A percentile compares a stretch with the other conserved stretches of the same genome.
These are phyloP conservation scores for Parthenolecanium corni DNA, from an alignment of 2,888 invertebrate genomes.

Conservation along the genomic window DNA sequence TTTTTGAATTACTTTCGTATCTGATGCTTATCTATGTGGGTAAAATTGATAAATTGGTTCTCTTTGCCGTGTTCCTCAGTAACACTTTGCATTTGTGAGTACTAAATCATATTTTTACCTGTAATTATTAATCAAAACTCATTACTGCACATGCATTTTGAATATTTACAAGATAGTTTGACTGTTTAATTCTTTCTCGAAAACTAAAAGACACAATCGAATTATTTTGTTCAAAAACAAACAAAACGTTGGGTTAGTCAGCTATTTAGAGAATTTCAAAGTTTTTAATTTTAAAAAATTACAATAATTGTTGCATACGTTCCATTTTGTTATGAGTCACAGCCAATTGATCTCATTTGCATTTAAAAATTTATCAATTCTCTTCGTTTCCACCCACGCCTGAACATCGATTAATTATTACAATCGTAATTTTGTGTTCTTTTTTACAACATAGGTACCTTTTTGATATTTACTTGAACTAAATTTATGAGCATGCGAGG, in stretches of 20 bases:
- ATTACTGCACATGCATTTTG: no score
- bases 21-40: no score
- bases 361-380: conserved; percentile 87
- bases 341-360: conserved; percentile 72
- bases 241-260: neutral
- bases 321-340: conserved; percentile 63
- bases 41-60: no score
- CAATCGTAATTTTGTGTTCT: neutral
- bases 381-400: conserved; percentile 78
- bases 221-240: conserved; percentile 29
- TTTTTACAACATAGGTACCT: no score
- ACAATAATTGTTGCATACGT: conserved; percentile 45
- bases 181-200: no score
- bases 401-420: conserved; percentile 40
- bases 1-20: no score
- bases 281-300: neutral
- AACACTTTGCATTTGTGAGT: no score
- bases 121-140: no score
- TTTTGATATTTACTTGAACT: conserved; percentile 59
- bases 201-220: no score
- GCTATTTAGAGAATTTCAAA: neutral
- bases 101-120: no score
- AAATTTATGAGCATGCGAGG: conserved; percentile 87
- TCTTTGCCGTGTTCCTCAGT: no score
- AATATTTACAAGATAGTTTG: no score